Base-by-base conservation (phyloP, 2,797 vertebrate species). In the Gallinago nigripennis region DNA sequence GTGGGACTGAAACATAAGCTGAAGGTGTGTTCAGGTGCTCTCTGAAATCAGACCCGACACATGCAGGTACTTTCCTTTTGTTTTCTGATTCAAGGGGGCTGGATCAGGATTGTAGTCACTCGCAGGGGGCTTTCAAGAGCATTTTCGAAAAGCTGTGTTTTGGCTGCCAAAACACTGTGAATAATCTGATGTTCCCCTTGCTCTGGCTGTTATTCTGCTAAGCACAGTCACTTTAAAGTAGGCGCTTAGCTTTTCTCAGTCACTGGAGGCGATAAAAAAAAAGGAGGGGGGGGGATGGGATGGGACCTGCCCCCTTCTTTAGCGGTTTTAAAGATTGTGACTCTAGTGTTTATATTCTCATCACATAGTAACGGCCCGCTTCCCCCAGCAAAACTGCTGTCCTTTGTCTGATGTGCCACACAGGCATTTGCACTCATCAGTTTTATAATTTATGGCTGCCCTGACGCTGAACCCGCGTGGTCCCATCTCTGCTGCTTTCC, bases 381-480 rank as follows among this genome's bases (percentile, higher is more conserved):
- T 21, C 53, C 37, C 71, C 8, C 45, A 24, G 76, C 0, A 0
- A 94, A 92, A 81, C 86, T 75, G 79, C 65, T 43, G 21, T 39
- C 84, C 88, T 94, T 91, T 95, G 95, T 95, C 68, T 87, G 79
- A 71, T 7, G 8, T 10, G 19, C 72, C 73, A 15, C 50, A 25
- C 45, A 66, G 64, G 76, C 91, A 37, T 69, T 90, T 11, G 5
- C 37, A 3, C 76, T 89, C 82, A 10, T 0, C 10, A 21, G 2
- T 33, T 90, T 64, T 39, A 33, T 76, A 90, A 94, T 94, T 96
- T 92, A 93, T 92, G 16, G 8, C 84, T 95, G 95, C 88, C 88
- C 93, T 2, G 12, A 50, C 0, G 16, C 65, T 96, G 95, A 96
- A 94, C 91, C 53, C 45, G 0, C 1, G 0, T 0, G 2, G 92